Evolutionary conservation across 2,113 vertebrate species (phyloP).

Genomic region (Gymnogyps californianus): DNA sequence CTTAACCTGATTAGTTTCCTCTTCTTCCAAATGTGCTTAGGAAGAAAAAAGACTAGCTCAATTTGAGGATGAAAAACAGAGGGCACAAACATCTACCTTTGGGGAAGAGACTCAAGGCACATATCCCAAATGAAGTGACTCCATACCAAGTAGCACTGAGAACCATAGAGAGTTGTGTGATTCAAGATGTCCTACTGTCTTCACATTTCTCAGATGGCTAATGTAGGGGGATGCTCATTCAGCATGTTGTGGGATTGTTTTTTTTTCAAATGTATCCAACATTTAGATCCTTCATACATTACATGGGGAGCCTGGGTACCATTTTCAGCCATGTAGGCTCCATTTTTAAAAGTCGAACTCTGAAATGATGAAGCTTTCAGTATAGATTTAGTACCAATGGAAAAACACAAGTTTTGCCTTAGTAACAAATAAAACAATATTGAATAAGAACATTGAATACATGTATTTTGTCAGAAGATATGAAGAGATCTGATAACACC

Average conservation of each 20-base stretch:
- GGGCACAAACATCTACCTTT: background rate
- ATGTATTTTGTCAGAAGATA: background rate
- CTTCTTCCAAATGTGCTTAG: background rate
- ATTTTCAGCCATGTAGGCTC: background rate
- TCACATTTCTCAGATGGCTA: background rate
- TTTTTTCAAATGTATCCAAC: background rate
- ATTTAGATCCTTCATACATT: background rate
- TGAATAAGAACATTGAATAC: background rate
- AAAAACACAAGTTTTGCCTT: background rate
- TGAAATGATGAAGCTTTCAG: background rate
- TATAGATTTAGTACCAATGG: background rate
- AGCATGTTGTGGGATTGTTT: accelerated
- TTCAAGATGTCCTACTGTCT: background rate
- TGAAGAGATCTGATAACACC: background rate
- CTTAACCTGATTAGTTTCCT: background rate
- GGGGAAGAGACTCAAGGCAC: background rate
- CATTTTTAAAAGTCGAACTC: background rate
- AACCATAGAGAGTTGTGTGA: background rate
- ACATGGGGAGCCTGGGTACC: background rate
- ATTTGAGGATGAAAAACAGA: background rate
- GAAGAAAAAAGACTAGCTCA: background rate
- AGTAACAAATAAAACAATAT: background rate
- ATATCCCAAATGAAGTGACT: background rate
- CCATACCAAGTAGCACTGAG: background rate
- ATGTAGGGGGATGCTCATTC: background rate